Percentiles rank a stretch among this genome's conserved stretches.
Evolutionary conservation across 2,113 vertebrate species (phyloP).

Genomic region (Telmatochromis sp.): DNA sequence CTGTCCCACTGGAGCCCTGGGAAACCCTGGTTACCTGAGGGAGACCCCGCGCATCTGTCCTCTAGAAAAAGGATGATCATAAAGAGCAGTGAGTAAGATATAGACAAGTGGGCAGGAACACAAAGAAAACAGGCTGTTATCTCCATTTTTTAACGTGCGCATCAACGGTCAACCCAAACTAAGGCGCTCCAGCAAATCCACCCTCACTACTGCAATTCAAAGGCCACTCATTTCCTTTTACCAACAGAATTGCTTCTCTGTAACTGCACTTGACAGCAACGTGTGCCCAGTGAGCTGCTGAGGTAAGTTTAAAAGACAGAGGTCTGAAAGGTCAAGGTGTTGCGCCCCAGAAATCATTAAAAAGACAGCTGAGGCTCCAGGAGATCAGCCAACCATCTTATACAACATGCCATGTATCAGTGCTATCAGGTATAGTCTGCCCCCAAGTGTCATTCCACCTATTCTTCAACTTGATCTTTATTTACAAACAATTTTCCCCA

Average conservation of each 20-base stretch:
- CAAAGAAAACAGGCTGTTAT: neutral
- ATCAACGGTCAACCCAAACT: neutral
- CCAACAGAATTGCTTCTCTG: neutral
- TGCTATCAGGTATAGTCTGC: neutral
- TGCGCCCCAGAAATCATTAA: neutral
- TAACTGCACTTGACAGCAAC: neutral
- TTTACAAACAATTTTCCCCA: neutral
- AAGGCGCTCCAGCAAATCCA: neutral
- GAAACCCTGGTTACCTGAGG: conserved; percentile 70
- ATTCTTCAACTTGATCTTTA: neutral
- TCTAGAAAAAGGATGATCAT: conserved; percentile 50
- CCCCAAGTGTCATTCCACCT: neutral
- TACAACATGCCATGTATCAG: neutral
- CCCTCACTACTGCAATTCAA: neutral
- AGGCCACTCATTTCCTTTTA: conserved; percentile 2
- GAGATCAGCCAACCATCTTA: neutral
- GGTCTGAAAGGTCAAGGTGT: neutral
- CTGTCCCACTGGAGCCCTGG: conserved; percentile 77
- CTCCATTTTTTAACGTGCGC: neutral
- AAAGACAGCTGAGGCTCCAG: neutral
- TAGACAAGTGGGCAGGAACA: neutral
- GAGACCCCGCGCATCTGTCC: conserved; percentile 73
- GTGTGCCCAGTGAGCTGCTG: neutral
- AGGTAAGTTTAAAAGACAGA: neutral
- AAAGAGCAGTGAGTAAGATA: neutral